Evolutionary conservation across 2,797 vertebrate species (phyloP).

Genomic region (Sarcophilus harrisii): DNA sequence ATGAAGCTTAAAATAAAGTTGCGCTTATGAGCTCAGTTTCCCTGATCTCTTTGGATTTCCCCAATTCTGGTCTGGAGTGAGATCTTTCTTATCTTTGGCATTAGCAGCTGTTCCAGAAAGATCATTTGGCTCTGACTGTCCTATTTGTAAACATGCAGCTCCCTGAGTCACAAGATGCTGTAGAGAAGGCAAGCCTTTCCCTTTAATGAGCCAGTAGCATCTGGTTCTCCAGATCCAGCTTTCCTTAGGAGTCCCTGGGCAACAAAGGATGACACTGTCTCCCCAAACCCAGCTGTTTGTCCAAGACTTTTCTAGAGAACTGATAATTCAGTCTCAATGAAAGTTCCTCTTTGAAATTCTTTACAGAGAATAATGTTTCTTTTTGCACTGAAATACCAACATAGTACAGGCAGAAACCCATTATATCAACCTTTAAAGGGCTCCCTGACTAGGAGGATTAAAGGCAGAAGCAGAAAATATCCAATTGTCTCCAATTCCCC

Average conservation of each 20-base stretch:
- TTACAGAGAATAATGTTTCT: not conserved
- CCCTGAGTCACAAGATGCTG: not conserved
- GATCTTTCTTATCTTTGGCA: not conserved
- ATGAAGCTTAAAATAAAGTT: not conserved
- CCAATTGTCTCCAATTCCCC: not conserved
- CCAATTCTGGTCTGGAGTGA: not conserved
- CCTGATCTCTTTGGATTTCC: not conserved
- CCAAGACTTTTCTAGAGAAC: not conserved
- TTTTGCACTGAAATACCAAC: not conserved
- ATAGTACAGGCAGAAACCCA: not conserved
- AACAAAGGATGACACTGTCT: not conserved
- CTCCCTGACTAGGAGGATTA: not conserved
- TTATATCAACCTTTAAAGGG: not conserved
- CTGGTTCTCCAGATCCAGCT: not conserved
- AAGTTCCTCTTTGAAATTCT: not conserved
- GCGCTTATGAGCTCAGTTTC: not conserved
- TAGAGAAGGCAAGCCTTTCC: not conserved
- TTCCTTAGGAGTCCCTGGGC: not conserved
- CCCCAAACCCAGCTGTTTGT: not conserved
- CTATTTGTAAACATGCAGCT: not conserved
- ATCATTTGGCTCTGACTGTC: not conserved
- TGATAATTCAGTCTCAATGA: not conserved
- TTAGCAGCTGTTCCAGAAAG: not conserved
- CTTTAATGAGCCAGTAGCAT: not conserved
- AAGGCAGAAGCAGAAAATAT: not conserved